Evolutionary conservation across 2,888 invertebrate genomes (phyloP).

Genomic region (Philaethria dido): DNA sequence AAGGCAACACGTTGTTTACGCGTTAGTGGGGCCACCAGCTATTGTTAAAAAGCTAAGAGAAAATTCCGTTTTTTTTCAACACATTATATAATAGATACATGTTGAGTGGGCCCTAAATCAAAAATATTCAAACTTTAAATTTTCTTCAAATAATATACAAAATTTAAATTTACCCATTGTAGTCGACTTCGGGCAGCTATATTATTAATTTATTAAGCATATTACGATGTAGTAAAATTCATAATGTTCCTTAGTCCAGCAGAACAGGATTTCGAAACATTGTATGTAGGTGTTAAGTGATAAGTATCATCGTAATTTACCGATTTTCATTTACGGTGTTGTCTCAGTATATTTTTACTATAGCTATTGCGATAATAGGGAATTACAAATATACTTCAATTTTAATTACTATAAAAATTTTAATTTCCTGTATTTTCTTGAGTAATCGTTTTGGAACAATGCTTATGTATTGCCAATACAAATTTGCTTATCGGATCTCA

Average conservation of each 20-base stretch:
- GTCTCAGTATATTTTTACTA: neutral
- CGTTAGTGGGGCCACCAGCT: no score
- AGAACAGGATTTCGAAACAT: conserved; percentile 19
- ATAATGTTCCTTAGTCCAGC: neutral
- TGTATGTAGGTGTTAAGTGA: conserved; percentile 22
- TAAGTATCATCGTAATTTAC: conserved; percentile 23
- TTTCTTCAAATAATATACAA: neutral
- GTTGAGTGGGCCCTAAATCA: no score
- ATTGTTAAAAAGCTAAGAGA: no score
- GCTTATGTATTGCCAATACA: no score
- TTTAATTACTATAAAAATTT: neutral
- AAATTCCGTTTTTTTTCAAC: no score
- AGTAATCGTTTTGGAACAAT: no score
- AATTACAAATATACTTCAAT: neutral
- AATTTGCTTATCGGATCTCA: no score
- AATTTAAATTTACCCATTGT: neutral
- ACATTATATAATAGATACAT: no score
- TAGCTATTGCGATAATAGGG: neutral
- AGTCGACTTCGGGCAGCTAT: neutral
- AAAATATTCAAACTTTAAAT: neutral
- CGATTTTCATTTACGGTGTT: conserved; percentile 19
- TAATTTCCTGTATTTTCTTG: no score
- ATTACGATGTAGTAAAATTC: conserved; percentile 19
- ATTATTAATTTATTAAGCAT: conserved; percentile 23
- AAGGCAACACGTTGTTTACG: no score